Evolutionary conservation across 2,797 vertebrate species (phyloP).

Genomic region (Cheirogaleus major): DNA sequence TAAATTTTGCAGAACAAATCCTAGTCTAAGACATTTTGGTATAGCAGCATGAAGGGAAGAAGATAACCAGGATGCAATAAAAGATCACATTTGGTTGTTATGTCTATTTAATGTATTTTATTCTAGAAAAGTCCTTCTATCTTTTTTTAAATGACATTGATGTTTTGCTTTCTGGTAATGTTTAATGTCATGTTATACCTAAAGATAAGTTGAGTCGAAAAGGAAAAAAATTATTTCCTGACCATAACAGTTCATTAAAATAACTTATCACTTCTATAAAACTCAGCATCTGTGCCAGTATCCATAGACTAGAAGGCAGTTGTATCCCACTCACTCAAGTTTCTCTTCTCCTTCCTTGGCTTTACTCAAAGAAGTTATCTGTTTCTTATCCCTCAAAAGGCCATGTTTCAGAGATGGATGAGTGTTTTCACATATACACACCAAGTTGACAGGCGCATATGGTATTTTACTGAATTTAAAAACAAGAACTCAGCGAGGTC

Average conservation of each 20-base stretch:
- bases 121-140: not conserved
- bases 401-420: not conserved
- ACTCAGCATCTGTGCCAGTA: not conserved
- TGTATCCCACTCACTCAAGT: not conserved
- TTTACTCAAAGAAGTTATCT: conserved; percentile 19
- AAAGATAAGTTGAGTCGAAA: not conserved
- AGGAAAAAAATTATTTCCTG: not conserved
- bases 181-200: conserved; percentile 11
- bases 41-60: not conserved
- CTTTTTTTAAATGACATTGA: not conserved
- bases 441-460: conserved; percentile 32
- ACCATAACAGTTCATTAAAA: not conserved
- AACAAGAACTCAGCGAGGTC: conserved; percentile 34
- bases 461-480: conserved; percentile 55
- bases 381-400: not conserved
- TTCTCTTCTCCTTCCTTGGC: not conserved
- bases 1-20: not conserved
- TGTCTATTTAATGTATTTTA: not conserved
- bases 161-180: conserved; percentile 8
- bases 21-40: not conserved
- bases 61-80: not conserved
- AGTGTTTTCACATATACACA: conserved; percentile 46
- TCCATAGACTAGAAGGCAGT: not conserved
- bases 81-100: not conserved
- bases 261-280: not conserved